Evolutionary conservation across 2,113 vertebrate genomes (phyloP).

Genomic region (Takifugu bimaculatus): DNA sequence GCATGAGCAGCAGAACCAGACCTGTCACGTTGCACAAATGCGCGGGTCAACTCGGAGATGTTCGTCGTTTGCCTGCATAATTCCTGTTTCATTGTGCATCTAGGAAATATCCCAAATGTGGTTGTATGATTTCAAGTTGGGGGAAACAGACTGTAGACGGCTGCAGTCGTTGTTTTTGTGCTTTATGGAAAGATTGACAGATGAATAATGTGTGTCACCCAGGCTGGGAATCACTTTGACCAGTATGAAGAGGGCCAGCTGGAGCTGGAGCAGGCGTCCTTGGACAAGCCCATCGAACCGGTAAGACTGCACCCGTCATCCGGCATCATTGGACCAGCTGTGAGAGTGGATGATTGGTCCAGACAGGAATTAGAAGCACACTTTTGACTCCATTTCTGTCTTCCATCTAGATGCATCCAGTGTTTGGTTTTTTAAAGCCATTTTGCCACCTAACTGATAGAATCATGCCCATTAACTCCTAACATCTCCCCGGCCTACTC

Average conservation of each 20-base stretch:
- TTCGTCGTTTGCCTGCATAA: neutral
- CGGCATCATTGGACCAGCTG: constrained; percentile 63
- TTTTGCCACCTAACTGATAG: constrained; percentile 57
- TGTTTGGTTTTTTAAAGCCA: constrained; percentile 34
- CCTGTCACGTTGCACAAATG: constrained; percentile 14
- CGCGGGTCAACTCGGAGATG: constrained; percentile 1
- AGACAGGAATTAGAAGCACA: constrained; percentile 66
- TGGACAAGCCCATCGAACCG: constrained; percentile 99
- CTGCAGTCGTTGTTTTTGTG: too few species aligned
- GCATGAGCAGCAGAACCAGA: constrained; percentile 29
- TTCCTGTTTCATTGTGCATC: too few species aligned
- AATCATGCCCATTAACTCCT: constrained; percentile 57
- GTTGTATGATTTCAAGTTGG: too few species aligned
- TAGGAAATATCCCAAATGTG: too few species aligned
- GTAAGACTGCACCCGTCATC: constrained; percentile 80
- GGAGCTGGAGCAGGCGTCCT: constrained; percentile 96
- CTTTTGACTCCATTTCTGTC: constrained; percentile 52
- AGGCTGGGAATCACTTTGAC: constrained; percentile 99
- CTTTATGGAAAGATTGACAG: too few species aligned
- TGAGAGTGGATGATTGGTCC: constrained; percentile 81
- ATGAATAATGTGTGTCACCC: constrained; percentile 44
- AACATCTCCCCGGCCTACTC: constrained; percentile 56
- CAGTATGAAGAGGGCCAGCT: constrained; percentile 98
- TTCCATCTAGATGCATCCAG: constrained; percentile 56
- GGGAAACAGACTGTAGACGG: too few species aligned